Evolutionary conservation across 2,888 invertebrate species (phyloP).

Genomic region (Labia minor): DNA sequence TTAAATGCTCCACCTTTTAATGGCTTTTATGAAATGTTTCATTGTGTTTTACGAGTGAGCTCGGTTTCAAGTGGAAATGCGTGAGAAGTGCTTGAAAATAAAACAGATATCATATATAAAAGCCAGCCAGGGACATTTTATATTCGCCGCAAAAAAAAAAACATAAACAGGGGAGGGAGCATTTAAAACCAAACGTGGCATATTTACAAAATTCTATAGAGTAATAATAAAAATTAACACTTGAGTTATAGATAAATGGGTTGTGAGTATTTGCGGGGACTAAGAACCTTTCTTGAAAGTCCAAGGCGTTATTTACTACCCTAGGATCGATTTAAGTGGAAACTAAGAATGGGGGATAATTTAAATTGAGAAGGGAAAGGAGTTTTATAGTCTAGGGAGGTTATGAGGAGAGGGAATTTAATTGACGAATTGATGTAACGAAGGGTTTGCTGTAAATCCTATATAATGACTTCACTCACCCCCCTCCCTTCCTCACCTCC

Average conservation of each 20-base stretch:
- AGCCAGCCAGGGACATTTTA: neutral
- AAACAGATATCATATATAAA: neutral
- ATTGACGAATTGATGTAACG: slow-evolving; percentile 13
- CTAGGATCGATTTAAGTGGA: neutral
- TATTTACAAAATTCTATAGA: too few species aligned
- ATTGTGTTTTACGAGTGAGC: neutral
- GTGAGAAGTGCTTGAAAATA: slow-evolving; percentile 1
- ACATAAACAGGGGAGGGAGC: neutral
- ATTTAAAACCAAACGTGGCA: neutral
- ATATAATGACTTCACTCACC: slow-evolving; percentile 3
- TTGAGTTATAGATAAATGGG: too few species aligned
- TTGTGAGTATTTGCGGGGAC: too few species aligned
- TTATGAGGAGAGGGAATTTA: neutral
- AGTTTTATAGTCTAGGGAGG: slow-evolving; percentile 9
- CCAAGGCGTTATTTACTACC: neutral
- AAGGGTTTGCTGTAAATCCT: neutral
- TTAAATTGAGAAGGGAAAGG: slow-evolving; percentile 8
- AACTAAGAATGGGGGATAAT: neutral
- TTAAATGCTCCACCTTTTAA: neutral
- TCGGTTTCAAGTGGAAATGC: neutral
- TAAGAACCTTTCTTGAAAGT: too few species aligned
- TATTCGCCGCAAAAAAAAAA: neutral
- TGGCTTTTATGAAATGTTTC: neutral
- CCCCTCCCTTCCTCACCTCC: too few species aligned
- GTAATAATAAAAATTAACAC: too few species aligned